Conservation (phyloP, 2,113 vertebrate species). For the Pterocles orientalis region DNA sequence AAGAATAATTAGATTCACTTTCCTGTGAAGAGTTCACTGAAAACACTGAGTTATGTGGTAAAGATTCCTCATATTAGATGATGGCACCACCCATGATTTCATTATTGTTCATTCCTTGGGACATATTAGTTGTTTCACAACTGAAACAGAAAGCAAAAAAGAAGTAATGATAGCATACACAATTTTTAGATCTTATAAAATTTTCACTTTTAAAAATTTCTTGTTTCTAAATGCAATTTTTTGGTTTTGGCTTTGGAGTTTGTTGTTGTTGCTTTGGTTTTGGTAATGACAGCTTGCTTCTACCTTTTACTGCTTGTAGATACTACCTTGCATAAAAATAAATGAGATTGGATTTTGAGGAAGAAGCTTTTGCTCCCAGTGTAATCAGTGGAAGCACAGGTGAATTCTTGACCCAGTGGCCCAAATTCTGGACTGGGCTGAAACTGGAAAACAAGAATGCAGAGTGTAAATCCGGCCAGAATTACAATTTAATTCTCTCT, state of each 20-base stretch:
- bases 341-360: neutral
- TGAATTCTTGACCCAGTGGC: neutral
- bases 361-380: neutral
- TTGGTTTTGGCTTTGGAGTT: neutral
- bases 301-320: neutral
- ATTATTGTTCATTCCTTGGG: neutral
- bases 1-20: neutral
- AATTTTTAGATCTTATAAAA: neutral
- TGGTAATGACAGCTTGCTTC: neutral
- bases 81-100: neutral
- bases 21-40: neutral
- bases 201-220: neutral
- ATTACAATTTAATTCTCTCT: neutral
- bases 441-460: neutral
- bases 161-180: neutral
- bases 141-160: neutral
- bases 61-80: neutral
- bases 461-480: neutral
- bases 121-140: neutral
- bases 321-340: neutral
- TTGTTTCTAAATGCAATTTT: neutral
- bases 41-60: too few species aligned
- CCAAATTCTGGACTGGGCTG: neutral
- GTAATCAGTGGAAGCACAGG: neutral
- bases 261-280: neutral